Conservation (phyloP, 1,140 invertebrate species). For the Dendroctonus valens region DNA sequence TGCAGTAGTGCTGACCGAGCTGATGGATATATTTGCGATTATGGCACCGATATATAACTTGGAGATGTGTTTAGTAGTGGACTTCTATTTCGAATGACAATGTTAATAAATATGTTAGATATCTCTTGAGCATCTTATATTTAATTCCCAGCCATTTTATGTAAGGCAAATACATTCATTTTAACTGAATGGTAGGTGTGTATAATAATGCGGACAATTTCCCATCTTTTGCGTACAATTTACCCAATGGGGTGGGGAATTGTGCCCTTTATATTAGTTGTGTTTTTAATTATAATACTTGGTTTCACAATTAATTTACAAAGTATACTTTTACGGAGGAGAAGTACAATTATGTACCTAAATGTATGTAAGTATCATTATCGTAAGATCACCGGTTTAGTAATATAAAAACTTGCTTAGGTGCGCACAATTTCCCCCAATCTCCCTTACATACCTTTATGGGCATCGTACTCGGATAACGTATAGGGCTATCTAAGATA, state of each 20-base stretch:
- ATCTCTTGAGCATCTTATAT: no score
- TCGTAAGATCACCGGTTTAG: no score
- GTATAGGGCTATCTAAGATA: no score
- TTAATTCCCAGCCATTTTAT: neutral
- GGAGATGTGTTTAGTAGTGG: no score
- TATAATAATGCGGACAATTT: constrained; percentile 5
- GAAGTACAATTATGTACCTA: no score
- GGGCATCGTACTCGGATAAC: no score
- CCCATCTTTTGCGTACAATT: neutral
- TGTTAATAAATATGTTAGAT: no score
- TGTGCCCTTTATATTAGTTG: neutral
- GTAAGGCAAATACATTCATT: neutral
- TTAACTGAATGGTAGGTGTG: neutral
- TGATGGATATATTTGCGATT: constrained; percentile 8
- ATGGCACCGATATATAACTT: neutral
- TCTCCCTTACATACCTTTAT: constrained; percentile 1
- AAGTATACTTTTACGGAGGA: neutral
- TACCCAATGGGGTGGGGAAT: neutral
- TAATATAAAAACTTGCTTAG: neutral
- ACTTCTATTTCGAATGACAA: no score
- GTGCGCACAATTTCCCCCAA: neutral
- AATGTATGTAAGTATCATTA: neutral
- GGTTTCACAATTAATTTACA: neutral
- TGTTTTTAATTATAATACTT: neutral
- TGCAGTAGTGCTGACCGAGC: constrained; percentile 8